Evolutionary conservation across 2,888 invertebrate genomes (phyloP).

Genomic region (Pilophorus perplexus): DNA sequence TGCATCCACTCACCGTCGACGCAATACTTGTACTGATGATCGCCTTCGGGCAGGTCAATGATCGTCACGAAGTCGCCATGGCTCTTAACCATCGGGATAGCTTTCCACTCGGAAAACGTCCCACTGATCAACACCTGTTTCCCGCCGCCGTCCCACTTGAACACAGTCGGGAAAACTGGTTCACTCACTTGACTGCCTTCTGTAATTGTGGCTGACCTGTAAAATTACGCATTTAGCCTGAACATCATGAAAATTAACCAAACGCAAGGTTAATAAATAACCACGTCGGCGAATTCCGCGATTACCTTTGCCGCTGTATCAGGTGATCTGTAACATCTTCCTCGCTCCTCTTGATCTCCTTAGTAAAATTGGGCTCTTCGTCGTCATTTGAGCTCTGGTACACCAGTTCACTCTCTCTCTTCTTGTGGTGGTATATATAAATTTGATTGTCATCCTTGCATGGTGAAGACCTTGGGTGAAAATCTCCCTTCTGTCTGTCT

Average conservation of each 20-base stretch:
- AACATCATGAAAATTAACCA: too few species aligned
- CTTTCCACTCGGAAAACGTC: slow-evolving; percentile 93
- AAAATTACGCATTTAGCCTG: too few species aligned
- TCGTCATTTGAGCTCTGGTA: slow-evolving; percentile 23
- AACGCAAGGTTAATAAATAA: too few species aligned
- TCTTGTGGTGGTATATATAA: slow-evolving; percentile 2
- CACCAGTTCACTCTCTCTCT: not conserved
- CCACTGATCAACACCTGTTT: slow-evolving; percentile 79
- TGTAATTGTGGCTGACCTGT: slow-evolving; percentile 20
- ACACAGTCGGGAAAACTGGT: slow-evolving; percentile 81
- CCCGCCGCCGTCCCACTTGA: slow-evolving; percentile 96
- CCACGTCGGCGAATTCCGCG: too few species aligned
- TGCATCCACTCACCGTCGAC: slow-evolving; percentile 92
- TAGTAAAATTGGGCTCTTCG: slow-evolving; percentile 24
- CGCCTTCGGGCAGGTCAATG: slow-evolving; percentile 91
- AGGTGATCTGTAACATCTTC: not conserved
- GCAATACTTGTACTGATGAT: slow-evolving; percentile 93
- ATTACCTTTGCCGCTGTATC: slow-evolving; percentile 49
- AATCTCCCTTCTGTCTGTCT: slow-evolving; percentile 22
- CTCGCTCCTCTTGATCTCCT: slow-evolving; percentile 9
- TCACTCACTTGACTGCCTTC: slow-evolving; percentile 16
- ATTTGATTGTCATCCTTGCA: slow-evolving; percentile 12
- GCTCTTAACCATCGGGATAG: slow-evolving; percentile 90
- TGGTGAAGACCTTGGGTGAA: not conserved
- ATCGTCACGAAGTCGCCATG: slow-evolving; percentile 98